phyloP scores from a whole-genome alignment of 1,140 invertebrate genomes.

The Drosophila bocki region DNA sequence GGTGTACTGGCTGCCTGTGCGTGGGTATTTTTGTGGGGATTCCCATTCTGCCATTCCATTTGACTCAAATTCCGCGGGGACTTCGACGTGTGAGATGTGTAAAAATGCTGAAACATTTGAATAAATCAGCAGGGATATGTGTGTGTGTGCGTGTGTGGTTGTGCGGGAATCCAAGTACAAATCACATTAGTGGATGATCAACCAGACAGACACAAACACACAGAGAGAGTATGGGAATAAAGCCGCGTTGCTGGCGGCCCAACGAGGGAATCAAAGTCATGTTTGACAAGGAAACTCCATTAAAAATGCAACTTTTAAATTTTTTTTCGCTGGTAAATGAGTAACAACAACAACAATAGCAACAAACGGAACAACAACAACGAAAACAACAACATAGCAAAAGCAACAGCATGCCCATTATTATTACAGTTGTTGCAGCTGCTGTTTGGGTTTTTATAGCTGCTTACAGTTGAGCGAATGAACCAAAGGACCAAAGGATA shows the following conservation, averaged over 20 bases:
- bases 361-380: slow-evolving; percentile 22
- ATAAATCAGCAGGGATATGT: slow-evolving; percentile 15
- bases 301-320: slow-evolving; percentile 81
- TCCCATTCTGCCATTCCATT: slow-evolving; percentile 26
- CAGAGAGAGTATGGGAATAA: not conserved
- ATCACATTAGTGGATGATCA: slow-evolving; percentile 78
- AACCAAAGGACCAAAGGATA: slow-evolving; percentile 33
- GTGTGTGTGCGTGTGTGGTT: slow-evolving; percentile 1
- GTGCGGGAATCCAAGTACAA: slow-evolving; percentile 62
- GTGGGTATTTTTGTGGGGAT: slow-evolving; percentile 29
- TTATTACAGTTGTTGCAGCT: slow-evolving; percentile 59
- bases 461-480: slow-evolving; percentile 58
- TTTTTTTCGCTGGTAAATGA: slow-evolving; percentile 49
- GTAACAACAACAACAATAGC: slow-evolving; percentile 20
- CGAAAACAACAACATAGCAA: slow-evolving; percentile 38
- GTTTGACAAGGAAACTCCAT: slow-evolving; percentile 78
- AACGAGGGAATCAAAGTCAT: slow-evolving; percentile 59
- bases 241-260: slow-evolving; percentile 21
- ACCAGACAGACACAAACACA: slow-evolving; percentile 1
- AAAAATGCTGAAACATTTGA: slow-evolving; percentile 61
- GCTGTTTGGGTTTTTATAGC: slow-evolving; percentile 58
- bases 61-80: slow-evolving; percentile 37
- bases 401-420: slow-evolving; percentile 61
- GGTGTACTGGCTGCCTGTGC: slow-evolving; percentile 3
- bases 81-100: slow-evolving; percentile 41